Base-by-base conservation (phyloP, 2,113 vertebrate species). In the Porphyrio hochstetteri region DNA sequence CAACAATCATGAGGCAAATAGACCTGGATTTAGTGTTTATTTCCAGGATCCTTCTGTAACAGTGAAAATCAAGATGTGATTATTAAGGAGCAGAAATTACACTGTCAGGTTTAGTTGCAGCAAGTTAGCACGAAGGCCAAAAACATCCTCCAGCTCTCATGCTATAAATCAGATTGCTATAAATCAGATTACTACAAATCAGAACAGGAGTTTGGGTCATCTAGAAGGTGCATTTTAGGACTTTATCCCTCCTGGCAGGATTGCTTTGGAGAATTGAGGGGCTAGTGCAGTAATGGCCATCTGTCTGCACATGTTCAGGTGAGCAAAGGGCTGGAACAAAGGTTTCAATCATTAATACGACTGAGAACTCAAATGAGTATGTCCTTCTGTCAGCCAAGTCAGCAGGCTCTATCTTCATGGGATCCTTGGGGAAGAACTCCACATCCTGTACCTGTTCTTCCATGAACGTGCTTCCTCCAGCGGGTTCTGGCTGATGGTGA, bases 381-480 rank as follows among this genome's bases (percentile, higher is more conserved):
- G 50, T 70, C 38, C 44, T 70, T 50, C 60, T 90, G 24, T 17
- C 21, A 92, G 59, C 40, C 17, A 65, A 72, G 42, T 81, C 86
- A 56, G 50, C 56, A 88, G 36, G 48, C 70, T 90, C 38, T 85
- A 7, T 88, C 88, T 94, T 42, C 4, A 2, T 90, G 52, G 80
- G 40, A 60, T 95, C 78, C 90, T 91, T 52, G 76, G 92, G 84
- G 81, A 91, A 90, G 70, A 92, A 16, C 31, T 91, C 61, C 36
- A 75, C 87, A 82, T 91, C 53, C 44, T 80, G n/a, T 75, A 81
- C 29, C 69, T 75, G 69, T n/a, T 75, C 76, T 82, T 93, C 29
- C 50, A 70, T 67, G 63, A 27, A 33, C 0, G 4, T 88, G 42
- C 60, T 92, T 92, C 91, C 27, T 91, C 36, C 76, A 75, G 52